Evolutionary conservation across 1,140 invertebrate genomes (phyloP), one percentile per base, ranked within the genome.

Genomic region (Drosophila ananassae): DNA sequence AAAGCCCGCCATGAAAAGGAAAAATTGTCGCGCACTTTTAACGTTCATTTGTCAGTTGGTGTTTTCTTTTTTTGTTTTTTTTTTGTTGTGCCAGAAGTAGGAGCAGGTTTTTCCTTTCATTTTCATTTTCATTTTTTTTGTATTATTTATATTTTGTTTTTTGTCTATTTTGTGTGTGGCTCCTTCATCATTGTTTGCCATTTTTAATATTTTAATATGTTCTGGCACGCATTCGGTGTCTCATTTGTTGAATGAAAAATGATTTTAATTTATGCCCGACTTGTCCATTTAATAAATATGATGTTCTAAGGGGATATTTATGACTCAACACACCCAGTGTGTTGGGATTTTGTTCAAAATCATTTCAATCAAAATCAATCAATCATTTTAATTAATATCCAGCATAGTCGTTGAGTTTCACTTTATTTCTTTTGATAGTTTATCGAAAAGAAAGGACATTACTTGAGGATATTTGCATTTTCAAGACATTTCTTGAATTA

Each of bases 191-290:
- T 62, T 63, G 41, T 57, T 58, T 52, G 52, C 53, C 72, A 73
- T 79, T 77, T 37, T 77, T 74, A 77, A 85, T 84, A 85, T 84
- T 84, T 84, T 85, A 85, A 87, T 87, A 81, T 77, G 60, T 75
- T 59, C 37, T 63, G 68, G 77, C 82, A 74, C 63, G 81, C 81
- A 71, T 71, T 77, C 44, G 13, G 34, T 77, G 63, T 67, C 62
- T 77, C 82, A 87, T 77, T 85, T 87, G 62, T 72, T 78, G 44
- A 44, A 28, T 77, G 64, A 81, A 78, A 87, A 87, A 85, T 81
- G 61, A 74, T 71, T 87, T 77, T 74, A 61, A 81, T 87, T 81
- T 87, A 50, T 37, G 48, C 22, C 58, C 21, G 54, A 30, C 22
- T 30, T 46, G 74, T 46, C 53, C 68, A 66, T 68, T 69, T 56